These are phyloP conservation scores for Ammodytes marinus DNA, from an alignment of 2,113 vertebrate genomes.

Conservation along the genomic window DNA sequence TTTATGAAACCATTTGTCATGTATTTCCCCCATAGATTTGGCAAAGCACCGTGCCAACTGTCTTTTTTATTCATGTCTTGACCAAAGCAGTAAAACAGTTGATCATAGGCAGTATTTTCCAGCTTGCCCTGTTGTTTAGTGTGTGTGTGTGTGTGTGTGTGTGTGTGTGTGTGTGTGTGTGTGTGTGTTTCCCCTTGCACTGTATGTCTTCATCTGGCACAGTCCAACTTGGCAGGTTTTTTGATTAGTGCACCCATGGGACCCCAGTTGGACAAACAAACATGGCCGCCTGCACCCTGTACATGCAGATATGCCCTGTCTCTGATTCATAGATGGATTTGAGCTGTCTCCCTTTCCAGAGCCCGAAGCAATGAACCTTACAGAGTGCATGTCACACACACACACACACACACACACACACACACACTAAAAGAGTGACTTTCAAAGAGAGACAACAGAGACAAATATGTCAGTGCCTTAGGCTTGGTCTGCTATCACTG, in stretches of 20 bases:
- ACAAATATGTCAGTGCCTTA: constrained; percentile 70
- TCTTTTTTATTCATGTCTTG: not conserved
- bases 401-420: constrained; percentile 22
- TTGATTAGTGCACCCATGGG: constrained; percentile 66
- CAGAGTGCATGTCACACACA: constrained; percentile 35
- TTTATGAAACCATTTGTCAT: not conserved
- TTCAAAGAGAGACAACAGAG: constrained; percentile 67
- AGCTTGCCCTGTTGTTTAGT: not conserved
- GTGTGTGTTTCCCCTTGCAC: not conserved
- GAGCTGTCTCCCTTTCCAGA: constrained; percentile 55
- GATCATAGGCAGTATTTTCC: constrained; percentile 5
- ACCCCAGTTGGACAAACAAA: constrained; percentile 63
- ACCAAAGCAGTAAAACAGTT: constrained; percentile 19
- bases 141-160: too few species aligned
- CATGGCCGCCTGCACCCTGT: constrained; percentile 30
- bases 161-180: too few species aligned
- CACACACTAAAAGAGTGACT: constrained; percentile 6
- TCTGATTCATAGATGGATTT: constrained; percentile 56
- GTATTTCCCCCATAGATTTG: not conserved
- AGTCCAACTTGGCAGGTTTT: constrained; percentile 55
- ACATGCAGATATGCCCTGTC: constrained; percentile 68
- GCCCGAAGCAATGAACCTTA: constrained; percentile 66
- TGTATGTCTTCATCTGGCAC: constrained; percentile 57
- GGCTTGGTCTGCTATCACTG: constrained; percentile 65
- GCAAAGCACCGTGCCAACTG: not conserved